Conservation (phyloP, 2,888 invertebrate genomes). For the Hydraecia micacea region DNA sequence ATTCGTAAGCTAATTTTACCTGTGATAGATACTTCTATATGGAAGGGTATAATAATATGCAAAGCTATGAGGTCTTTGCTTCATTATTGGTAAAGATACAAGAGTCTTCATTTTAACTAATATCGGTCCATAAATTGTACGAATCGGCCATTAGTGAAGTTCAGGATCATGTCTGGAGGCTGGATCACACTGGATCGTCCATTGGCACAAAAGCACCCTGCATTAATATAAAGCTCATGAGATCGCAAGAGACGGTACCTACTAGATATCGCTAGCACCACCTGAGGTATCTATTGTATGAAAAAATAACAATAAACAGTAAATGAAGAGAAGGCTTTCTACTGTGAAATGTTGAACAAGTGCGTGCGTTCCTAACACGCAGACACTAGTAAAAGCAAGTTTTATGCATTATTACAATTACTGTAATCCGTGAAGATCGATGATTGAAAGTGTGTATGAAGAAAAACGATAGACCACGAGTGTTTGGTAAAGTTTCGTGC, state of each 20-base stretch:
- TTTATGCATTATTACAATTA: conserved; percentile 82
- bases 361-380: conserved; percentile 66
- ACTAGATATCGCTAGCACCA: conserved; percentile 62
- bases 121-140: not conserved
- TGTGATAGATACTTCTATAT: not conserved
- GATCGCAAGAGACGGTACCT: conserved; percentile 37
- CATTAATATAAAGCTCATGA: conserved; percentile 66
- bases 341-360: conserved; percentile 65
- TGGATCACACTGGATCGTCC: not conserved
- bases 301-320: conserved; percentile 77
- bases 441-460: conserved; percentile 75
- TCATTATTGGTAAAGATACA: too few relatives aligned
- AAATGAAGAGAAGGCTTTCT: conserved; percentile 75
- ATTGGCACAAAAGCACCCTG: conserved; percentile 56
- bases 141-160: not conserved
- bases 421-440: conserved; percentile 80
- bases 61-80: too few relatives aligned
- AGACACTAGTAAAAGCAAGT: conserved; percentile 78
- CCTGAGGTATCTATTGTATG: conserved; percentile 74
- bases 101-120: too few relatives aligned
- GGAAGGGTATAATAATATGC: not conserved
- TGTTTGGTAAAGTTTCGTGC: conserved; percentile 80
- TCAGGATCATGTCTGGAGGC: not conserved
- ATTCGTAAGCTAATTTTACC: not conserved
- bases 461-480: conserved; percentile 77